Evolutionary conservation across 1,140 invertebrate species (phyloP).

Genomic region (Drosophila orena): DNA sequence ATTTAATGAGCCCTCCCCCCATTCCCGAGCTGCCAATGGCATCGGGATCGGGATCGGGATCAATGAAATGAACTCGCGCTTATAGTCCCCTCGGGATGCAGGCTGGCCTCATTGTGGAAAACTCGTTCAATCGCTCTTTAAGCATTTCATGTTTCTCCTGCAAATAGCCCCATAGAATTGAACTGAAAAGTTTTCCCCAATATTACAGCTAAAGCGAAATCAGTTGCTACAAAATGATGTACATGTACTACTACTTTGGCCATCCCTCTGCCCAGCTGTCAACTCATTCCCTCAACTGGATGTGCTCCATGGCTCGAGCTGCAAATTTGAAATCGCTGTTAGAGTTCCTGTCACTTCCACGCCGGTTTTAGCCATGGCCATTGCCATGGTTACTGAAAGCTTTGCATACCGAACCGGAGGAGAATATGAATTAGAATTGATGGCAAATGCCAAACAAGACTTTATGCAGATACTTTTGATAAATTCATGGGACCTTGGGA

Average conservation of each 20-base stretch:
- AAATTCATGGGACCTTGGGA: conserved; percentile 33
- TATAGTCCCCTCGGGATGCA: not conserved
- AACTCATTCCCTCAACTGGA: not conserved
- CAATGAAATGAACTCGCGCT: conserved; percentile 35
- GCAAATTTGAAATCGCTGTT: conserved; percentile 23
- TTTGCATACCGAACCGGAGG: not conserved
- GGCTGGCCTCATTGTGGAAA: not conserved
- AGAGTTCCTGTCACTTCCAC: conserved; percentile 29
- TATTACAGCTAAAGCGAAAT: too few relatives aligned
- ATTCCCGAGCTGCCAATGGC: conserved; percentile 3
- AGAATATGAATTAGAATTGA: conserved; percentile 54
- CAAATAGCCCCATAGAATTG: too few relatives aligned
- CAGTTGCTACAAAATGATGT: not conserved
- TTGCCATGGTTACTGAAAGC: conserved; percentile 6
- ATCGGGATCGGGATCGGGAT: conserved; percentile 34
- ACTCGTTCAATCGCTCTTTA: not conserved
- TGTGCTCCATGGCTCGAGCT: conserved; percentile 14
- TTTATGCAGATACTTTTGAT: conserved; percentile 57
- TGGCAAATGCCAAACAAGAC: conserved; percentile 36
- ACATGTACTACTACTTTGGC: conserved; percentile 1
- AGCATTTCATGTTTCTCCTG: not conserved
- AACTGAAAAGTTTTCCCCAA: too few relatives aligned
- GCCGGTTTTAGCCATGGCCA: not conserved
- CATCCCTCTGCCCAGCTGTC: conserved; percentile 2
- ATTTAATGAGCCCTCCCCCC: conserved; percentile 35